A percentile compares a stretch with the other conserved stretches of the same genome.
phyloP scores from a whole-genome alignment of 2,797 vertebrate species.

The Coreius guichenoti region DNA sequence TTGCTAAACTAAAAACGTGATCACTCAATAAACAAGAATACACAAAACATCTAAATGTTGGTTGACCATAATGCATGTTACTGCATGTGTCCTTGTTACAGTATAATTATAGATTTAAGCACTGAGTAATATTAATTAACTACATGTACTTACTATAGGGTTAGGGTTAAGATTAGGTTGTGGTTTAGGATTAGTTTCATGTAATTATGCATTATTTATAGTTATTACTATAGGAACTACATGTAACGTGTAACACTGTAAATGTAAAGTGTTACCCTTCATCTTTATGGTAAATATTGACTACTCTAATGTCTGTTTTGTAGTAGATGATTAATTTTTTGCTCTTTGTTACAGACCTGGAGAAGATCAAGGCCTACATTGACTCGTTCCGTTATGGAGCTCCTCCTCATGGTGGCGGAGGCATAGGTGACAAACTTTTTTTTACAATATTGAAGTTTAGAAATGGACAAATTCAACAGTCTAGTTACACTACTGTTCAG shows the following conservation, averaged over 20 bases:
- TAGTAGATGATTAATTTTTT: not conserved
- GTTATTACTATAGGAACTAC: not conserved
- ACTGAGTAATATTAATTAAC: not conserved
- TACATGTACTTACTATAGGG: not conserved
- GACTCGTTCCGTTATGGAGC: slow-evolving; percentile 97
- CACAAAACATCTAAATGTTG: not conserved
- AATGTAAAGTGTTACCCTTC: not conserved
- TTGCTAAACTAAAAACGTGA: not conserved
- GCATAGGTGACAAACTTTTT: slow-evolving; percentile 85
- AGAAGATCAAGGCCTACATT: slow-evolving; percentile 97
- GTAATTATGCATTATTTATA: not conserved
- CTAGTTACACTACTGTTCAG: not conserved
- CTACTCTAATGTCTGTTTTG: not conserved
- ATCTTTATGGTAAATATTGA: not conserved
- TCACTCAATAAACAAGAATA: not conserved
- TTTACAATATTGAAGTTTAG: not conserved
- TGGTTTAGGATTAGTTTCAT: not conserved
- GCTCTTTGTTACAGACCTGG: slow-evolving; percentile 84
- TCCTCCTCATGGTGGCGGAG: slow-evolving; percentile 95
- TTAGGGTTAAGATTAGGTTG: not conserved
- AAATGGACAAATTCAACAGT: not conserved
- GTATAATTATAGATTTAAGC: not conserved
- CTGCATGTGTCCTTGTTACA: not conserved
- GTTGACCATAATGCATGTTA: not conserved
- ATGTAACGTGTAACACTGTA: not conserved